Evolutionary conservation across 2,797 vertebrate genomes (phyloP).

Genomic region (Arremon aurantiirostris): DNA sequence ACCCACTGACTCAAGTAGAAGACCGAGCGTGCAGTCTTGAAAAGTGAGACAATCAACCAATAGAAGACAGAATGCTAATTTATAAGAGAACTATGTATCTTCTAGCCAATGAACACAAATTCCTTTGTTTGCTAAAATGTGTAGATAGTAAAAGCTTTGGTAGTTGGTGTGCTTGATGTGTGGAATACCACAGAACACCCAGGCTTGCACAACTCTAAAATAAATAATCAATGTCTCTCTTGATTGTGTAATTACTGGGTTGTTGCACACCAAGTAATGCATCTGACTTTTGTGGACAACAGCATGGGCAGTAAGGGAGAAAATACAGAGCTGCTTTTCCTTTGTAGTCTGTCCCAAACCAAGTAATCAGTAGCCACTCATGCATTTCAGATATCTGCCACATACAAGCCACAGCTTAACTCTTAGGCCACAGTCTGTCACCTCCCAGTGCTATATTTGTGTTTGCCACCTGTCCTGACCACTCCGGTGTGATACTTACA

Average conservation of each 20-base stretch:
- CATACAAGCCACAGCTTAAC: no score
- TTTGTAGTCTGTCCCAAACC: not conserved
- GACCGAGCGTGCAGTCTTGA: not conserved
- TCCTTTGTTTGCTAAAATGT: not conserved
- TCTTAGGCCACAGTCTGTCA: not conserved
- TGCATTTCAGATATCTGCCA: not conserved
- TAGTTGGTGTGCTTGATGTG: not conserved
- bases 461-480: not conserved
- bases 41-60: not conserved
- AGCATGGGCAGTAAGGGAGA: not conserved
- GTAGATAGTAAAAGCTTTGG: not conserved
- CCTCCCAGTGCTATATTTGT: not conserved
- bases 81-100: not conserved
- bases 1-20: not conserved
- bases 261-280: not conserved
- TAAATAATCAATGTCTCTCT: not conserved
- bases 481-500: accelerated
- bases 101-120: not conserved
- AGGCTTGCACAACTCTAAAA: not conserved
- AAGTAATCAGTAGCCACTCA: not conserved
- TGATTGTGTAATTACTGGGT: not conserved
- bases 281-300: not conserved
- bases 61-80: not conserved
- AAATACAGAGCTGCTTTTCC: not conserved
- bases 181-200: not conserved